Base-by-base conservation (phyloP, 1,140 invertebrate species). In the Diploscapter pachys region DNA sequence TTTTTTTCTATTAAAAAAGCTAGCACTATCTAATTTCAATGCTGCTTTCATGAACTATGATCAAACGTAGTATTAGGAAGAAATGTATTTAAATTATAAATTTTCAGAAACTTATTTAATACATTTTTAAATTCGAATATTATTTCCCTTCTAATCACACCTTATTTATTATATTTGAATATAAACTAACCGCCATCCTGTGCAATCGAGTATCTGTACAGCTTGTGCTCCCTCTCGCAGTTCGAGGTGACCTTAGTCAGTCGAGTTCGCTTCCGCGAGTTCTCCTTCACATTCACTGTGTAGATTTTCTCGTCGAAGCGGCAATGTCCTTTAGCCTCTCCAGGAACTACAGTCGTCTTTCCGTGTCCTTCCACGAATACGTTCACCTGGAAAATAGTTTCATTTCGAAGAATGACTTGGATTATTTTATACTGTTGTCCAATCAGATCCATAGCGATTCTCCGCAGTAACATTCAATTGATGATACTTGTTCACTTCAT, bases 51-150 rank as follows among this genome's bases (percentile, higher is more conserved):
- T 31, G 31, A 31, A 31, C 31, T 31, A 31, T 31, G 31, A 31
- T 31, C 31, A 59, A 4, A 70, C 66, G 62, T 85, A 83, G 13
- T 78, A 72, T 61, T 85, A 72, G 64, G 71, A 85, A 49, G 75
- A 62, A 59, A 79, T 78, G n/a, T 66, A 63, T 3, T 51, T 57
- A 59, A 85, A 83, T 31, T 69, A 56, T 61, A 83, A 85, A 54
- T 75, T 70, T 49, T 53, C 50, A 11, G 51, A 63, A 49, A 80
- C 53, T 31, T 11, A 73, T 56, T 5, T 72, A 72, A 77, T 79
- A 48, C 11, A 64, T 31, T 56, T 68, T 9, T 51, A 48, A 31
- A 31, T 31, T 31, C 31, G 31, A 31, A 31, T 31, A 31, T 31
- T 31, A 31, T 31, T 31, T 31, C 1, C 31, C 31, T 31, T 31